These are phyloP conservation scores for Rambutsinella grinnellia DNA, from an alignment of 2,888 invertebrate genomes.

Conservation along the genomic window DNA sequence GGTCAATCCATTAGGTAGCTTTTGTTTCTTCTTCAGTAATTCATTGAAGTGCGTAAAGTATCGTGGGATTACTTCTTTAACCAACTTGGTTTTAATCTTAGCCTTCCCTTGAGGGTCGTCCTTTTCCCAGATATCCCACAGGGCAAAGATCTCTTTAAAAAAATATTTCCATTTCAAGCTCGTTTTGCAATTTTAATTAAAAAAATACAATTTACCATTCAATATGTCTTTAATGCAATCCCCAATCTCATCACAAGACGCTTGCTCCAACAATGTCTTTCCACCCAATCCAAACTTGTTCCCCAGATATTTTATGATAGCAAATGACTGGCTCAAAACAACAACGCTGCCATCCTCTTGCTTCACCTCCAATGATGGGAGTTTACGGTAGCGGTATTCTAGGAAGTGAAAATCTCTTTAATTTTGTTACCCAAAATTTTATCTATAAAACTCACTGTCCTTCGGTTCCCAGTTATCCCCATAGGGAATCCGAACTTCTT, in stretches of 20 bases:
- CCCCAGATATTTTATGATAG: constrained; percentile 66
- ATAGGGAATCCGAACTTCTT: no score
- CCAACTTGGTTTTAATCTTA: no score
- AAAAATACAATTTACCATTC: no score
- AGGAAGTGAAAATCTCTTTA: constrained; percentile 14
- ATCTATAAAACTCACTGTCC: no score
- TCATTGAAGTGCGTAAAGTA: neutral
- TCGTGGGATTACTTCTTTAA: no score
- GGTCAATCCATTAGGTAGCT: neutral
- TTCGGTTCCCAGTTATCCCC: no score
- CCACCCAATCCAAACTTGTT: constrained; percentile 59
- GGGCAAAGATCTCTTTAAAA: no score
- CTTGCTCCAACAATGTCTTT: constrained; percentile 35
- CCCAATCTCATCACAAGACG: constrained; percentile 59
- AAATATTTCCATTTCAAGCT: no score
- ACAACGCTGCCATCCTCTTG: constrained; percentile 44
- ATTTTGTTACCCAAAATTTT: no score
- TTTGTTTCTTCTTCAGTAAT: neutral
- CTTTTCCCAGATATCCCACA: no score
- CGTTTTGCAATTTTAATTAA: no score
- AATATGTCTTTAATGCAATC: constrained; percentile 66
- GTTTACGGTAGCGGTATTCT: constrained; percentile 65
- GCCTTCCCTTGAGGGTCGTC: no score
- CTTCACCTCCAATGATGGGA: constrained; percentile 65
- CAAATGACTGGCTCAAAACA: constrained; percentile 64